Conservation (phyloP, 2,113 vertebrate genomes). For the Plestiodon gilberti region DNA sequence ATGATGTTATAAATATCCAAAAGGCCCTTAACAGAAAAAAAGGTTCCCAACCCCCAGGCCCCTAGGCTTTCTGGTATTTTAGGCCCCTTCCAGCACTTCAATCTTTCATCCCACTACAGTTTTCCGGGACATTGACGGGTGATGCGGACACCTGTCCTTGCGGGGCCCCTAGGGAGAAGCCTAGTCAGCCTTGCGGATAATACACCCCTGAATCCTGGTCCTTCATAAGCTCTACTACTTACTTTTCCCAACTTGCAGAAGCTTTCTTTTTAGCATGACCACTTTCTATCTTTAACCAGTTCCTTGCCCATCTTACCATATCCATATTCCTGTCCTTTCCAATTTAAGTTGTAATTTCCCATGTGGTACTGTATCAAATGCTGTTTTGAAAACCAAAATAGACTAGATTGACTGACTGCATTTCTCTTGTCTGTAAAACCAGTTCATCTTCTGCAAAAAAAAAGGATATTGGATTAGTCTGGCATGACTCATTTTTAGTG, state of each 20-base stretch:
- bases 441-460: not conserved
- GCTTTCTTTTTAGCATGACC: not conserved
- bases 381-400: slow-evolving; percentile 14
- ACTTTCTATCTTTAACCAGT: not conserved
- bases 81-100: too few relatives aligned
- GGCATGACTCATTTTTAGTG: not conserved
- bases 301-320: slow-evolving; percentile 2
- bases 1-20: too few relatives aligned
- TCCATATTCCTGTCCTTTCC: not conserved
- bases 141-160: too few relatives aligned
- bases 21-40: too few relatives aligned
- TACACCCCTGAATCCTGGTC: too few relatives aligned
- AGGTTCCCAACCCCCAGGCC: too few relatives aligned
- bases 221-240: not conserved
- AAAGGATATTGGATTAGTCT: slow-evolving; percentile 3
- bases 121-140: too few relatives aligned
- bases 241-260: not conserved
- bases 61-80: too few relatives aligned
- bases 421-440: slow-evolving; percentile 1
- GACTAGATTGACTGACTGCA: not conserved
- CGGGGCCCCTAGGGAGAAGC: too few relatives aligned
- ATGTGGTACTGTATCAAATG: slow-evolving; percentile 15
- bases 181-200: too few relatives aligned
- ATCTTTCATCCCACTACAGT: too few relatives aligned
- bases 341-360: slow-evolving; percentile 17